Base-by-base conservation (phyloP, 2,113 vertebrate genomes). In the Athene noctua region DNA sequence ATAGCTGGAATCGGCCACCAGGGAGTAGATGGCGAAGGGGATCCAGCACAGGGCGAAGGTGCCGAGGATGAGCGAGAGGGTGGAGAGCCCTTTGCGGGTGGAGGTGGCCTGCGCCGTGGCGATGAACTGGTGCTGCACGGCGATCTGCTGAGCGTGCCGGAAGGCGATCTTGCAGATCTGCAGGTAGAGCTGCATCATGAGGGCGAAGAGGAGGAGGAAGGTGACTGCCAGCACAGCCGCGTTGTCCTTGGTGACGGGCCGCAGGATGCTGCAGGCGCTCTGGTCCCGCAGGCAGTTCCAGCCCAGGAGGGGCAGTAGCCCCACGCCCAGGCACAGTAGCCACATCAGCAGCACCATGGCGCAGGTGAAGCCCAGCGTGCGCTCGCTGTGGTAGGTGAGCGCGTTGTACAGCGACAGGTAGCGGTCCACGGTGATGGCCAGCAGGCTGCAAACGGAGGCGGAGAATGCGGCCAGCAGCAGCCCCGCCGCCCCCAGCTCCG, bases 151-250 rank as follows among this genome's bases (percentile, higher is more conserved):
- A 3, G 99, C 99, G 70, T 99, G 99, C 74, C 99, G 98, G 93
- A 98, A 98, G 95, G 99, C 99, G 71, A 99, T 99, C 92, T 98
- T 98, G 98, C 99, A 99, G 97, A 99, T 99, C 93, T 99, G 99
- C 88, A 99, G 98, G 98, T 99, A 99, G 40, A 99, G 98, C 98
- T 99, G 99, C 98, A 99, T 98, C 98, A 99, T 99, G 61, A 99
- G 97, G 42, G 98, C 99, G 58, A 99, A 99, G 80, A 99, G 98
- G 15, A 99, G 98, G 65, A 99, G 98, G 97, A 99, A 99, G 86
- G 98, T 97, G 86, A 98, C 98, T 23, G 99, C 98, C 67, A 99
- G 97, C 42, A 98, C 98, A 46, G 99, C 98, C 1, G 99, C 99
- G 96, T 99, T 98, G 98, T 97, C 98, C 94, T 98, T 98, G 97